Conservation (phyloP, 1,140 invertebrate species). For the Rhysida immarginata region DNA sequence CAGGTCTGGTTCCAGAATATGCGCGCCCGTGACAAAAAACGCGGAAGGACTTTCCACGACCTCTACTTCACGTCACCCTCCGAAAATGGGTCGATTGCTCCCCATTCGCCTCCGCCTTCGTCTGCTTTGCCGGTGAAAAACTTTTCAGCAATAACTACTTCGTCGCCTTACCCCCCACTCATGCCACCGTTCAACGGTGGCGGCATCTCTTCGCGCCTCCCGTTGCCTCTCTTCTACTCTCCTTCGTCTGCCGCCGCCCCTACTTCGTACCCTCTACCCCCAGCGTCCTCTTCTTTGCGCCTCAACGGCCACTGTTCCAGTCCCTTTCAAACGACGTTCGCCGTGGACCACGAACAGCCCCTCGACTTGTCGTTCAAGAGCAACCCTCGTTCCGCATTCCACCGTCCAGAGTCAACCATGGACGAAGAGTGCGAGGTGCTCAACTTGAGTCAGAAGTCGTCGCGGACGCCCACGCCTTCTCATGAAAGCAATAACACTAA, state of each 20-base stretch:
- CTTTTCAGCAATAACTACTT: slow-evolving; percentile 2
- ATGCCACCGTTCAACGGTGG: slow-evolving; percentile 4
- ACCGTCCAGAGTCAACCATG: slow-evolving; percentile 20
- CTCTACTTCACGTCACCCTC: background rate
- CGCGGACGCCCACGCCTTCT: slow-evolving; percentile 42
- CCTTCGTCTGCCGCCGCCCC: slow-evolving; percentile 24
- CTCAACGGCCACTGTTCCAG: background rate
- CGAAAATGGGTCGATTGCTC: background rate
- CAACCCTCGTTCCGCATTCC: slow-evolving; percentile 21
- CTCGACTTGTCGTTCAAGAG: slow-evolving; percentile 22
- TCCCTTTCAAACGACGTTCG: slow-evolving; percentile 13
- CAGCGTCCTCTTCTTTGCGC: slow-evolving; percentile 6
- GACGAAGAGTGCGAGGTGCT: slow-evolving; percentile 47
- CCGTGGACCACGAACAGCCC: slow-evolving; percentile 15
- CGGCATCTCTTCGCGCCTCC: background rate
- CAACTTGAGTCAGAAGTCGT: slow-evolving; percentile 50
- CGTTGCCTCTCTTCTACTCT: background rate
- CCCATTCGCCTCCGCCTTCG: background rate
- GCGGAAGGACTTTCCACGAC: slow-evolving; percentile 37
- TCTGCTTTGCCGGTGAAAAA: background rate
- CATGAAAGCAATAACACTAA: slow-evolving; percentile 21
- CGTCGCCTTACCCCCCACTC: background rate
- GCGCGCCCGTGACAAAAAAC: slow-evolving; percentile 71
- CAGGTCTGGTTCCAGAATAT: slow-evolving; percentile 93
- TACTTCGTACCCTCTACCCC: slow-evolving; percentile 26